phyloP scores from a whole-genome alignment of 2,113 vertebrate genomes.

The Psophia crepitans region DNA sequence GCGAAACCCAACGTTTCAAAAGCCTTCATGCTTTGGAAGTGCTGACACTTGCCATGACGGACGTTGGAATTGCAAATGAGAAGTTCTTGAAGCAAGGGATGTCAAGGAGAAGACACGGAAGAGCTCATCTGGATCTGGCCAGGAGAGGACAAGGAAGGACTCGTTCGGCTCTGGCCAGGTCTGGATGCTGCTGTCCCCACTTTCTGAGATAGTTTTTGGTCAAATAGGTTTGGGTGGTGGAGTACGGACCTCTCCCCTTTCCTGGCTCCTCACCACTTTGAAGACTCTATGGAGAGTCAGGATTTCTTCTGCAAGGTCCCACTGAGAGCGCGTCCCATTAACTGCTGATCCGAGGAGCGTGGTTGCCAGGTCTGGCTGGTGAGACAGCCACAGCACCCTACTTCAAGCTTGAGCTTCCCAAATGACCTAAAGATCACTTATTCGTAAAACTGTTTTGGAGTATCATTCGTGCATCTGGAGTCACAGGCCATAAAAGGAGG shows the following conservation, averaged over 20 bases:
- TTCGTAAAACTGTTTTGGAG: neutral
- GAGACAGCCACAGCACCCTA: neutral
- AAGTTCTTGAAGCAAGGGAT: neutral
- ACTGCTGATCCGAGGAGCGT: neutral
- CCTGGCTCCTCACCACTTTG: neutral
- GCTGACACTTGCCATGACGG: neutral
- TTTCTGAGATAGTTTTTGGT: neutral
- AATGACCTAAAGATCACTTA: neutral
- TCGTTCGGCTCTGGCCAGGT: neutral
- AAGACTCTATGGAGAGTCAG: neutral
- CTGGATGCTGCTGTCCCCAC: fast-evolving
- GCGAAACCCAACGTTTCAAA: neutral
- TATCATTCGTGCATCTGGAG: neutral
- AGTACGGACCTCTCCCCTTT: fast-evolving
- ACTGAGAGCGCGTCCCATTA: fast-evolving
- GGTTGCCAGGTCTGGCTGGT: neutral
- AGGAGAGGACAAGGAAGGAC: neutral
- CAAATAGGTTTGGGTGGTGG: neutral
- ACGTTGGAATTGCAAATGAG: fast-evolving
- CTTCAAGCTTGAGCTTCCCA: neutral
- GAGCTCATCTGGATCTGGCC: neutral
- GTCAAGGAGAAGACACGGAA: neutral
- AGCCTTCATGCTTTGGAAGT: fast-evolving
- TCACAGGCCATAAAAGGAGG: neutral
- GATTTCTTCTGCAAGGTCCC: neutral